These are phyloP conservation scores for Helostoma temminkii DNA, from an alignment of 2,797 vertebrate species.

Conservation along the genomic window DNA sequence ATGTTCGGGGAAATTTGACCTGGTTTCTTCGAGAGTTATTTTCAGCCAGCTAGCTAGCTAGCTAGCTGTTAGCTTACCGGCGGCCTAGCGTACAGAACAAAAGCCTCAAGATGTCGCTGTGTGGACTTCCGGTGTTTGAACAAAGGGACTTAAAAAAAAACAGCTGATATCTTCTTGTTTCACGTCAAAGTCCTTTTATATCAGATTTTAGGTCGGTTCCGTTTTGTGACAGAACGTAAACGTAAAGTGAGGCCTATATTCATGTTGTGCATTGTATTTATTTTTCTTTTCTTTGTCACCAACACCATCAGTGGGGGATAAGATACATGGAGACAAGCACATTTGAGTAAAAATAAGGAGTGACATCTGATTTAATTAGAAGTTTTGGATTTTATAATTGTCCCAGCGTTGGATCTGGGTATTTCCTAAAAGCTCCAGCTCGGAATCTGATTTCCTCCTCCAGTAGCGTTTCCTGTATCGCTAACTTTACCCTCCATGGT, in stretches of 20 bases:
- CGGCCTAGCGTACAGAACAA: constrained; percentile 60
- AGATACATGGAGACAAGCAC: too few relatives aligned
- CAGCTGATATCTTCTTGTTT: constrained; percentile 22
- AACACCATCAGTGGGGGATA: too few relatives aligned
- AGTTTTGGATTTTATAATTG: fast-evolving
- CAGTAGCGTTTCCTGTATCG: neutral
- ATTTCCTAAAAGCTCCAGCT: neutral
- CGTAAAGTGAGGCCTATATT: fast-evolving
- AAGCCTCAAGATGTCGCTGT: constrained; percentile 62
- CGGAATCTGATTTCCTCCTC: neutral
- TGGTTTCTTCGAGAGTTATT: neutral
- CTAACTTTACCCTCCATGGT: neutral
- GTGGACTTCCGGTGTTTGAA: constrained; percentile 76
- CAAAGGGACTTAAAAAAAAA: constrained; percentile 75
- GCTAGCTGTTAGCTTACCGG: constrained; percentile 46
- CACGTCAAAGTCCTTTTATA: neutral
- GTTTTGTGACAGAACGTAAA: too few relatives aligned
- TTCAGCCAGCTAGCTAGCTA: constrained; percentile 24
- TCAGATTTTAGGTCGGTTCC: fast-evolving
- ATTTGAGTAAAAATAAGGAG: too few relatives aligned
- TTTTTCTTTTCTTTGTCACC: too few relatives aligned
- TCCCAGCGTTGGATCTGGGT: neutral
- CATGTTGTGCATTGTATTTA: neutral
- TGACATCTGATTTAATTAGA: fast-evolving
- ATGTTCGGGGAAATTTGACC: fast-evolving